Conservation (phyloP, 1,140 invertebrate species). For the Homalodisca vitripennis region DNA sequence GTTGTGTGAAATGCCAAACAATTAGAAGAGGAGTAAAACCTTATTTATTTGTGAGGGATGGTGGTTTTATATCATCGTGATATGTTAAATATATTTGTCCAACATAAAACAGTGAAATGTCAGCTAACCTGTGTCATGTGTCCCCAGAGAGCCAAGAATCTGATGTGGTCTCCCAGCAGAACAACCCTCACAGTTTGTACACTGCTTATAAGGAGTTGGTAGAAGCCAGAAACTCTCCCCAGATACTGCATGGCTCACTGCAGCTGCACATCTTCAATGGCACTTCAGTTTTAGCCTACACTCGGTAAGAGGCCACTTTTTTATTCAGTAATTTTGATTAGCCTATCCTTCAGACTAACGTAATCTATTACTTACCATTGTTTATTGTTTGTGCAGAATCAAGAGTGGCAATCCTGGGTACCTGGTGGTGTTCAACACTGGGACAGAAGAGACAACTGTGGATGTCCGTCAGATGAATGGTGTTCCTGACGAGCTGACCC, state of each 20-base stretch:
- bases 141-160: conserved; percentile 1
- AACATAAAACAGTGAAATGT: too few species aligned
- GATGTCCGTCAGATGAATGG: not conserved
- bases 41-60: too few species aligned
- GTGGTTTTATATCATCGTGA: too few species aligned
- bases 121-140: not conserved
- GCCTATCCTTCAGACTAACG: too few species aligned
- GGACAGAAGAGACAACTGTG: not conserved
- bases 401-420: conserved; percentile 68
- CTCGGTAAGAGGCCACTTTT: too few species aligned
- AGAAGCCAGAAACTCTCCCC: conserved; percentile 49
- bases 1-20: too few species aligned
- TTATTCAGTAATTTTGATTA: too few species aligned
- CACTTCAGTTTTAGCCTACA: conserved; percentile 57
- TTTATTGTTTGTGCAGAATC: conserved; percentile 54
- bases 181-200: conserved; percentile 36
- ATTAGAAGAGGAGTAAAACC: too few species aligned
- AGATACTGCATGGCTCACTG: conserved; percentile 59
- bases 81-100: too few species aligned
- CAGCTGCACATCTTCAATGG: conserved; percentile 51
- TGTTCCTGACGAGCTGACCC: conserved; percentile 28
- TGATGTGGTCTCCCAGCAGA: conserved; percentile 41
- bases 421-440: conserved; percentile 59
- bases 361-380: too few species aligned
- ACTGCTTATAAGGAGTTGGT: conserved; percentile 48